Evolutionary conservation across 1,140 invertebrate genomes (phyloP).

Genomic region (Bombus soroeensis): DNA sequence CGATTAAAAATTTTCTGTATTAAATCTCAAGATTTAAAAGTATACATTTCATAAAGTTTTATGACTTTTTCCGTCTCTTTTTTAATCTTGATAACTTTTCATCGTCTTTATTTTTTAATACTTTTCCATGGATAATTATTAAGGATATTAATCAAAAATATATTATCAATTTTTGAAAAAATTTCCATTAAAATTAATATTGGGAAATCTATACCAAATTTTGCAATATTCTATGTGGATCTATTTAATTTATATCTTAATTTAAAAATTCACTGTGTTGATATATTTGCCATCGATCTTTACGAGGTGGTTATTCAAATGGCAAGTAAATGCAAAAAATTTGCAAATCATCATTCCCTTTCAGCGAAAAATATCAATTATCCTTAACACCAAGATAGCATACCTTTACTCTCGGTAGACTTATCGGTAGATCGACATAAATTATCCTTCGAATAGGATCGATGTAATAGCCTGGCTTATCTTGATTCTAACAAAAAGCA

Average conservation of each 20-base stretch:
- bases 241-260: too few relatives aligned
- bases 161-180: background rate
- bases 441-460: background rate
- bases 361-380: background rate
- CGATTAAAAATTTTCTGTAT: background rate
- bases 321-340: too few relatives aligned
- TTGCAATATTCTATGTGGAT: background rate
- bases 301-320: too few relatives aligned
- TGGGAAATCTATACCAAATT: background rate
- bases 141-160: background rate
- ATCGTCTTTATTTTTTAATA: too few relatives aligned
- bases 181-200: background rate
- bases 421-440: slow-evolving; percentile 11
- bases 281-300: too few relatives aligned
- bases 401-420: background rate
- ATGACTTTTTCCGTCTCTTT: too few relatives aligned
- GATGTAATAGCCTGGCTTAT: background rate
- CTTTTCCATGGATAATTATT: background rate
- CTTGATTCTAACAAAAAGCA: background rate
- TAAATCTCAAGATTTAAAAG: too few relatives aligned
- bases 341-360: background rate
- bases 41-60: too few relatives aligned
- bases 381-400: background rate
- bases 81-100: too few relatives aligned
- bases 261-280: too few relatives aligned